Conservation (phyloP, 2,797 vertebrate species). For the Threskiornis aethiopicus region DNA sequence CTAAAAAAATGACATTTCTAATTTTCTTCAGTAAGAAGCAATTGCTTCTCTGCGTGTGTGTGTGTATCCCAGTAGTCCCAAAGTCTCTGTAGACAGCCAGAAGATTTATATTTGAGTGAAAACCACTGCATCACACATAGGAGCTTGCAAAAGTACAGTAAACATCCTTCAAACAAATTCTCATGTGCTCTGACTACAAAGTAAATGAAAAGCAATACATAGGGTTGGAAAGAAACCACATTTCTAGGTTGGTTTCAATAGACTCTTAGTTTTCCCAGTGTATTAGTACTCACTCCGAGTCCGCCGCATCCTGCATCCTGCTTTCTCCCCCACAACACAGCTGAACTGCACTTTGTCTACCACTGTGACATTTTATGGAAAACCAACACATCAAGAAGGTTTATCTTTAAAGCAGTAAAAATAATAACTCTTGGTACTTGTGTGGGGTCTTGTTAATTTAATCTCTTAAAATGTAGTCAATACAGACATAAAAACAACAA, state of each 20-base stretch:
- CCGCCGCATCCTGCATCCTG: slow-evolving; percentile 61
- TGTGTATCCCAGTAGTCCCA: slow-evolving; percentile 7
- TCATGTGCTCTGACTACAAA: slow-evolving; percentile 68
- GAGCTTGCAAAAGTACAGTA: slow-evolving; percentile 53
- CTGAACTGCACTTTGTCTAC: slow-evolving; percentile 44
- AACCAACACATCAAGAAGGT: neutral
- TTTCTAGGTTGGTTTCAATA: slow-evolving; percentile 65
- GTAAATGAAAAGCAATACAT: slow-evolving; percentile 64
- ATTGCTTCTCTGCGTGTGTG: neutral
- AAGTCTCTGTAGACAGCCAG: slow-evolving; percentile 21
- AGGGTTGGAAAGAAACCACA: slow-evolving; percentile 50
- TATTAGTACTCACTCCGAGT: slow-evolving; percentile 59
- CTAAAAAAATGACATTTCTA: slow-evolving; percentile 32
- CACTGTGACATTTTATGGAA: slow-evolving; percentile 24
- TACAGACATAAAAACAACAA: neutral
- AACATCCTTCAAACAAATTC: slow-evolving; percentile 68
- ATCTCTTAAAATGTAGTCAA: neutral
- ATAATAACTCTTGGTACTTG: neutral
- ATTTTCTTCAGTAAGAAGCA: slow-evolving; percentile 39
- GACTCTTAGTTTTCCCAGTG: slow-evolving; percentile 59
- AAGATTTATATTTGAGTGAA: slow-evolving; percentile 62
- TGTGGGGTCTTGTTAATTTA: neutral
- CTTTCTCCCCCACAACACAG: slow-evolving; percentile 19
- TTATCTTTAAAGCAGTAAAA: slow-evolving; percentile 43
- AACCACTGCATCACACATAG: slow-evolving; percentile 43